Base-by-base conservation (phyloP, 2,888 invertebrate genomes). In the Harpalus rubripes region DNA sequence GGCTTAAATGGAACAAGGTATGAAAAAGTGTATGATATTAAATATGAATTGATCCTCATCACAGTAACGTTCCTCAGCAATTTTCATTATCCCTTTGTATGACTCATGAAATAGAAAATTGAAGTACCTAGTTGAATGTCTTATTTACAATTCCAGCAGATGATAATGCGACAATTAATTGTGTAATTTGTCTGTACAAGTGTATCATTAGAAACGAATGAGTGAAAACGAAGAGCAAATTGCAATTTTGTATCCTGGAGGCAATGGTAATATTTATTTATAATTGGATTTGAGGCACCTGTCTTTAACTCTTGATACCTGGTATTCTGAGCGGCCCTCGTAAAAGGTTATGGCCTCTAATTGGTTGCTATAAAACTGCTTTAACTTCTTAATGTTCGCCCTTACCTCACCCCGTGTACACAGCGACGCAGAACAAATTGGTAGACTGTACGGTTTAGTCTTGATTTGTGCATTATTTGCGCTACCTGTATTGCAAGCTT, bases 331-430 rank as follows among this genome's bases (percentile, higher is more conserved):
- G 58, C 58, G 78, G 80, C 61, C 61, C 65, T 68, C 68, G 61
- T 81, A 81, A 81, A 81, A 81, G 52, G 68, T 81, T 81, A 81
- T 68, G n/a, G 72, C 58, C 68, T 72, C 81, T 81, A 81, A 81
- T 81, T 81, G 68, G 68, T 56, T 68, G 81, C 68, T 72, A 72
- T 81, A 81, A 68, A 81, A 81, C 81, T 81, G 52, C 81, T 81
- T 61, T 65, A 81, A 81, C 81, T 81, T 44, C 78, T 78, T 78
- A 78, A 78, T 78, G 72, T 74, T 74, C 72, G 41, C 72, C 72
- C 72, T 74, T 74, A 22, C 72, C 44, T 18, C 41, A 18, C 72
- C 16, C 18, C 32, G 39, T 74, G 22, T 74, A 74, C 41, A 74
- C 44, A 18, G 15, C 41, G 44, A 52, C 41, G 16, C 18, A n/a